Base-by-base conservation (phyloP, 1,140 invertebrate genomes). In the Neodiprion pinetum region DNA sequence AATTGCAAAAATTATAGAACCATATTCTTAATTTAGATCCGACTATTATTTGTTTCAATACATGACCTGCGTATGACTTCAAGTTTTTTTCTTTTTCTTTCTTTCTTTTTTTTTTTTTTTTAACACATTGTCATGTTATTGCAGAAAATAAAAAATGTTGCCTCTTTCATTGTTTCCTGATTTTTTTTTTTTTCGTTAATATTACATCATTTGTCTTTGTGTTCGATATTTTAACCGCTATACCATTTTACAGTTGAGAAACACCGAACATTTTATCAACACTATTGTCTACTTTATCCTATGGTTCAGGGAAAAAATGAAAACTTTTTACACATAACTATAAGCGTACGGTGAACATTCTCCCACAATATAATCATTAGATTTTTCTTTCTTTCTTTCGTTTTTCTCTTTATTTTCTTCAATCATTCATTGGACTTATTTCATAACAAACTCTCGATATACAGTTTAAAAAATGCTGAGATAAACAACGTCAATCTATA, bases 311-410 rank as follows among this genome's bases (percentile, higher is more conserved):
- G 17, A 21, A 61, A 14, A 61, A 61, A 61, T 61, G 5, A 14
- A 14, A 7, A 14, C 4, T 40, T 5, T 61, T 61, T 61, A 5
- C 53, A 9, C n/a, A 21, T 21, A 61, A 61, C n/a, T 14, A 61
- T 61, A 5, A 85, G 82, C 83, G 81, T 79, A 85, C 84, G 76
- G 84, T 85, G 84, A 86, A 86, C 84, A 86, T 86, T 86, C 84
- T 85, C 83, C 75, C 79, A 77, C 75, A 77, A 83, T 81, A 14
- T 61, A 61, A 61, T 61, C 53, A 61, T 61, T 61, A 61, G 28
- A 4, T 61, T 61, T 61, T 4, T 61, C n/a, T 61, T 14, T 17
- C n/a, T 61, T 61, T 61, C 11, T 61, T 61, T 61, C n/a, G n/a
- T 61, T 61, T 78, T 79, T 82, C 77, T 80, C 77, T 80, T 80